Evolutionary conservation across 2,113 vertebrate genomes (phyloP).

Genomic region (Abramis brama): DNA sequence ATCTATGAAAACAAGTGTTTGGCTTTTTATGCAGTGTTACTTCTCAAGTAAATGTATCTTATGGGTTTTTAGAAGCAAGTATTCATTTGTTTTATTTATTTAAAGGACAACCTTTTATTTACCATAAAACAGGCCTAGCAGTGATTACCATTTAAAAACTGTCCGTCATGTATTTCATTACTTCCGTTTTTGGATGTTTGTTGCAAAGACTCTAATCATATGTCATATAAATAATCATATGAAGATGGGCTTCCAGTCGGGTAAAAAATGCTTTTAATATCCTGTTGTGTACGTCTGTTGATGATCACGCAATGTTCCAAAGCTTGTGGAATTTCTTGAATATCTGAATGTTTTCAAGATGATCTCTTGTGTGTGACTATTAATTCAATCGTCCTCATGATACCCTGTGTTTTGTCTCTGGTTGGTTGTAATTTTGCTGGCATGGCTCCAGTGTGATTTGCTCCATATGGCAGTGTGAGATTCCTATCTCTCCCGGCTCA

Average conservation of each 20-base stretch:
- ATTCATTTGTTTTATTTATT: neutral
- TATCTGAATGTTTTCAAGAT: neutral
- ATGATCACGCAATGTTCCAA: neutral
- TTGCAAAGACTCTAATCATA: too few species aligned
- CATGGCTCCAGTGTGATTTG: slow-evolving; percentile 44
- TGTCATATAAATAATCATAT: too few species aligned
- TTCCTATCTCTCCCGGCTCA: slow-evolving; percentile 50
- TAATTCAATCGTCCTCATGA: slow-evolving; percentile 11
- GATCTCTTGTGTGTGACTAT: slow-evolving; percentile 4
- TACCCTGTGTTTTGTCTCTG: neutral
- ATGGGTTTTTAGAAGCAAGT: neutral
- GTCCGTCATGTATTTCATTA: neutral
- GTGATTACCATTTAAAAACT: neutral
- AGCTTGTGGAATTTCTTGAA: neutral
- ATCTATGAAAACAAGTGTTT: neutral
- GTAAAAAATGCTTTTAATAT: neutral
- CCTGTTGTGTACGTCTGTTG: neutral
- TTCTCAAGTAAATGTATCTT: neutral
- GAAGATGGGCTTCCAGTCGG: neutral
- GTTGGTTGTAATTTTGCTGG: slow-evolving; percentile 16
- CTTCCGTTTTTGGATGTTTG: neutral
- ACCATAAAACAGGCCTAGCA: neutral
- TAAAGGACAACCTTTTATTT: neutral
- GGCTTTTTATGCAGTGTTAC: neutral
- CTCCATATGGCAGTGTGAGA: slow-evolving; percentile 57